A percentile compares a stretch with the other conserved stretches of the same genome.
phyloP scores from a whole-genome alignment of 2,888 invertebrate species.

The Eueremaeus valkanovi region DNA sequence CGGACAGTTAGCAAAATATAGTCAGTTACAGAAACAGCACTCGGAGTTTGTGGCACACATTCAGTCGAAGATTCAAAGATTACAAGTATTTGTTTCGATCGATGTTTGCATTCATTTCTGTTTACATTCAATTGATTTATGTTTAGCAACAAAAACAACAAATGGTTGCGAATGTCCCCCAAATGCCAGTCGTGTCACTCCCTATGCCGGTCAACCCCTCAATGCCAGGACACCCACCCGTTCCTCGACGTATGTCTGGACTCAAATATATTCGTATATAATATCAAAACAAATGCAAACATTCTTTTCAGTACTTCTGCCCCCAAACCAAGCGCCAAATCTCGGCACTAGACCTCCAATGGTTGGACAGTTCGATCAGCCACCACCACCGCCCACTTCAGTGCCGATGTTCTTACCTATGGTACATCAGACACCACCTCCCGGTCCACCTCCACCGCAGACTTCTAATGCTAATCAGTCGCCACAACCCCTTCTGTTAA shows the following conservation, averaged over 20 bases:
- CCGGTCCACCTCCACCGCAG: slow-evolving; percentile 45
- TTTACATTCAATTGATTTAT: not conserved
- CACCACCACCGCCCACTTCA: slow-evolving; percentile 48
- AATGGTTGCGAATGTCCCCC: slow-evolving; percentile 15
- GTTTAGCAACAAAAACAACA: slow-evolving; percentile 28
- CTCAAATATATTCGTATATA: too few species aligned
- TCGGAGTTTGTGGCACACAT: slow-evolving; percentile 91
- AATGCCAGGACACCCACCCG: not conserved
- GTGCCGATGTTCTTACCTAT: slow-evolving; percentile 45
- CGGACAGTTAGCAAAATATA: slow-evolving; percentile 58
- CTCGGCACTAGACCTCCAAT: slow-evolving; percentile 50
- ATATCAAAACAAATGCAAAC: too few species aligned
- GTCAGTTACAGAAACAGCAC: slow-evolving; percentile 87
- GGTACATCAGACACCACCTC: slow-evolving; percentile 51
- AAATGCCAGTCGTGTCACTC: slow-evolving; percentile 18
- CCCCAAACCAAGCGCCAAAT: not conserved
- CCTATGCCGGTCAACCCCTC: slow-evolving; percentile 12
- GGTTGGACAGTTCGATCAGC: slow-evolving; percentile 48
- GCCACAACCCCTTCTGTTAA: slow-evolving; percentile 22
- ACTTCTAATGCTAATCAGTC: slow-evolving; percentile 31
- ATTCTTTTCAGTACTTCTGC: not conserved
- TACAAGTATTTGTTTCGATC: slow-evolving; percentile 60
- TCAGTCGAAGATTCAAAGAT: slow-evolving; percentile 64
- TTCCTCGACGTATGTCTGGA: slow-evolving; percentile 16
- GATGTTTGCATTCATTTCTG: not conserved